Conservation (phyloP, 53 echinoderm and acorn worm genomes). For the Apostichopus leukothele region DNA sequence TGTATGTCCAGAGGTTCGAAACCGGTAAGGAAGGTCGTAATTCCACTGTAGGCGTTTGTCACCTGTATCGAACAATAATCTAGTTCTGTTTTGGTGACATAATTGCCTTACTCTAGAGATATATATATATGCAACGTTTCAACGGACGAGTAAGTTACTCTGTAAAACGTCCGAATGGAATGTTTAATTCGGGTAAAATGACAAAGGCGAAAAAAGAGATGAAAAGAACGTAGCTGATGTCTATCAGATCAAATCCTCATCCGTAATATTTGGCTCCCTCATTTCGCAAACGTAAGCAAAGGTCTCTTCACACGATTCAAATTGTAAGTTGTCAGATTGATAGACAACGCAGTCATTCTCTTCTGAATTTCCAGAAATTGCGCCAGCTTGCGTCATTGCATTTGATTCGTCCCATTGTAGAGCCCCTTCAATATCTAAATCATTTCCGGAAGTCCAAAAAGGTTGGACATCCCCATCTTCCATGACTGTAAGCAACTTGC, state of each 20-base stretch:
- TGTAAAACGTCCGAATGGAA: too few relatives aligned
- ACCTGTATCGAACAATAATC: too few relatives aligned
- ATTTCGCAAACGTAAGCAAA: not conserved
- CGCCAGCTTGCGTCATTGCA: not conserved
- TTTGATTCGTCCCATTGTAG: not conserved
- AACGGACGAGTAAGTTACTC: too few relatives aligned
- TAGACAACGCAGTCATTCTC: not conserved
- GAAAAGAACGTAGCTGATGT: too few relatives aligned
- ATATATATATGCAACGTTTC: too few relatives aligned
- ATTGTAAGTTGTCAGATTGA: not conserved
- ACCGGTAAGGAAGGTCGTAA: too few relatives aligned
- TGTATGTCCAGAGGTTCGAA: too few relatives aligned
- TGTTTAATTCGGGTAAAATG: too few relatives aligned
- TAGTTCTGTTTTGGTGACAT: too few relatives aligned
- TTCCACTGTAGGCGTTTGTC: too few relatives aligned
- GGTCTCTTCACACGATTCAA: not conserved
- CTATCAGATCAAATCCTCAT: slow-evolving; percentile 15
- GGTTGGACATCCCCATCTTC: not conserved
- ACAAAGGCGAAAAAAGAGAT: too few relatives aligned
- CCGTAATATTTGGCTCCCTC: not conserved
- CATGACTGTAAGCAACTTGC: not conserved
- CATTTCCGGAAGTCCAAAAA: slow-evolving; percentile 4
- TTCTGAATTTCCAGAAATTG: not conserved
- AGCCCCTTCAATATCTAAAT: not conserved
- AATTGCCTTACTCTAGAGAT: too few relatives aligned